Evolutionary conservation across 2,113 vertebrate genomes (phyloP), one percentile per base, ranked within the genome.

Genomic region (Hylia prasina): DNA sequence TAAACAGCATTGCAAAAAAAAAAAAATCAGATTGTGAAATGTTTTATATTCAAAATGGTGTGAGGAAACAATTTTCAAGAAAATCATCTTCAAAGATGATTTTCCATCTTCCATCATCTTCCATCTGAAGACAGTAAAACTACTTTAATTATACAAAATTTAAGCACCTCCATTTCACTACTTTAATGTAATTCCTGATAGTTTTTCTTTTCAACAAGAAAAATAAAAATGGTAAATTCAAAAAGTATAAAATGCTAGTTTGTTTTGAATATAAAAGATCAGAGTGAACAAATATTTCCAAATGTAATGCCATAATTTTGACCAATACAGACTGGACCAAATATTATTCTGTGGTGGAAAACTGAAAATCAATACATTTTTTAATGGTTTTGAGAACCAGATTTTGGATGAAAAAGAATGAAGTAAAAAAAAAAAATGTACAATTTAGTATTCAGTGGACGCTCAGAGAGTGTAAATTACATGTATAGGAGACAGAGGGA

Each of bases 401-500:
- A 88, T 92, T 92, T 70, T 75, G 33, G 40, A 93, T 86, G 44
- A 90, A 96, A 94, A 47, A 68, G 44, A 86, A 91, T 47, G 15
- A 71, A 92, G 12, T 15, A 80, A 25, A 10, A 68, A 90, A 73
- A 73, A 71, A 79, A 60, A 80, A 9, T 5, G 44, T 20, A 77
- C 15, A 56, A 71, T 88, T 68, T 95, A 76, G 40, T 35, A 93
- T 96, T 93, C 91, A 92, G 42, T 35, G 76, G 42, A 64, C 5
- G 4, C 88, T 93, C 87, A 95, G 76, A 70, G 48, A 77, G 57
- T 63, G 44, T 66, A 80, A 94, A 91, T 96, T 95, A 82, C 71
- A 91, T 77, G 39, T 66, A 85, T 39, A 69, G 50, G 50, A 93
- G 82, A 88, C 66, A 88, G 90, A 93, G 60, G 37, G 54, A 95